Evolutionary conservation across 2,113 vertebrate genomes (phyloP), one percentile per base, ranked within the genome.

Genomic region (Pogona vitticeps): DNA sequence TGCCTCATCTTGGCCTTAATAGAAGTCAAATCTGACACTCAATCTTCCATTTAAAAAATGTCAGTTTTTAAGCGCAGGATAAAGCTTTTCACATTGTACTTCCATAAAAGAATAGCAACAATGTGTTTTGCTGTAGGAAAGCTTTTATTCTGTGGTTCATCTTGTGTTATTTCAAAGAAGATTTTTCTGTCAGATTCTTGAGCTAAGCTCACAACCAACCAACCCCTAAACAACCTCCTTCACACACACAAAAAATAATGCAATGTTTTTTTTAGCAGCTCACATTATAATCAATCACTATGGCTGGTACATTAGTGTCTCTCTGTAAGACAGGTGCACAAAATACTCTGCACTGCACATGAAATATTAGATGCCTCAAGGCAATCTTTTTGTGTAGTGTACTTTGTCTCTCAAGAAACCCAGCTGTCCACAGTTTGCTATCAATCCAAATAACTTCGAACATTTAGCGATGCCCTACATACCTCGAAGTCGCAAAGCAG

Each of bases 401-500:
- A 28, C 31, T 21, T 90, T 31, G 9, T 42, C 3, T 42, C 81
- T 31, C 31, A 36, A 46, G 38, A n/a, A 73, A 28, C 23, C 52
- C 8, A 46, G 18, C 8, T 76, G 71, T 46, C 83, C 20, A 33
- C 76, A 63, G 58, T 65, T 84, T 73, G 52, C 75, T 76, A 59
- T 3, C 38, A 26, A 58, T 2, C 10, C 21, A 88, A 82, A 20
- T 6, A 81, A 90, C 15, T 31, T 78, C 0, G 36, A 23, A 58
- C 79, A 46, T 77, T 84, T 38, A 78, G 10, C 75, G 33, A 52
- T 88, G 58, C 61, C 85, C 31, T 36, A 90, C 95, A 52, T 95
- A 99, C 99, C 94, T 99, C 98, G 90, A 99, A 99, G 95, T 99
- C 99, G 33, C 99, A 99, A 15, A 99, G 98, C 40, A 99, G 96